Conservation (phyloP, 2,113 vertebrate species). For the Uria aalge region DNA sequence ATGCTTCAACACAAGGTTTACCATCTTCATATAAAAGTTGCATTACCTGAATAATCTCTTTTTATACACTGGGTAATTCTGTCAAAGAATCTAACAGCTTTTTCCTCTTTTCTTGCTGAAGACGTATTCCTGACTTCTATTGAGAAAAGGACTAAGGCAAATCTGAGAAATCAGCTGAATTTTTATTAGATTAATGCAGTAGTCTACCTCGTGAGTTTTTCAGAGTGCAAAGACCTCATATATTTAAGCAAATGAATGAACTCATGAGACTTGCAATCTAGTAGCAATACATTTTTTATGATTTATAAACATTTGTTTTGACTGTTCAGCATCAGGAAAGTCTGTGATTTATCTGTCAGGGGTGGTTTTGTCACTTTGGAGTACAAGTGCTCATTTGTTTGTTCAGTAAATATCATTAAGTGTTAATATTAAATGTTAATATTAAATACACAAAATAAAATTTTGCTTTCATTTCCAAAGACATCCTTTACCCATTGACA, state of each 20-base stretch:
- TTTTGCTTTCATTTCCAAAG: neutral
- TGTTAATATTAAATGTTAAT: neutral
- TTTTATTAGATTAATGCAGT: neutral
- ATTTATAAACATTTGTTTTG: neutral
- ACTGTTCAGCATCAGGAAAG: neutral
- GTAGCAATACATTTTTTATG: neutral
- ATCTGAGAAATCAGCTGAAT: neutral
- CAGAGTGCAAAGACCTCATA: neutral
- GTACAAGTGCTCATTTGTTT: neutral
- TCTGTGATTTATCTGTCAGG: neutral
- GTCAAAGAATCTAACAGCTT: neutral
- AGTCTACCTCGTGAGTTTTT: neutral
- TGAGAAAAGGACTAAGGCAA: neutral
- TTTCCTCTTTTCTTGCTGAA: neutral
- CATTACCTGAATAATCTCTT: neutral
- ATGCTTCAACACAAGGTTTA: neutral
- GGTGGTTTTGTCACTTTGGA: neutral
- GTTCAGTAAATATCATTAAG: neutral
- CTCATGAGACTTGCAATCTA: neutral
- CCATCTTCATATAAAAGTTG: neutral
- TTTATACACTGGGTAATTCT: neutral
- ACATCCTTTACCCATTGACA: neutral
- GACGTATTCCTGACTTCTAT: neutral
- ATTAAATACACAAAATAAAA: neutral
- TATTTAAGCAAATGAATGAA: neutral